A percentile compares a stretch with the other conserved stretches of the same genome.
phyloP scores from a whole-genome alignment of 2,113 vertebrate species.

The Dasyurus viverrinus region DNA sequence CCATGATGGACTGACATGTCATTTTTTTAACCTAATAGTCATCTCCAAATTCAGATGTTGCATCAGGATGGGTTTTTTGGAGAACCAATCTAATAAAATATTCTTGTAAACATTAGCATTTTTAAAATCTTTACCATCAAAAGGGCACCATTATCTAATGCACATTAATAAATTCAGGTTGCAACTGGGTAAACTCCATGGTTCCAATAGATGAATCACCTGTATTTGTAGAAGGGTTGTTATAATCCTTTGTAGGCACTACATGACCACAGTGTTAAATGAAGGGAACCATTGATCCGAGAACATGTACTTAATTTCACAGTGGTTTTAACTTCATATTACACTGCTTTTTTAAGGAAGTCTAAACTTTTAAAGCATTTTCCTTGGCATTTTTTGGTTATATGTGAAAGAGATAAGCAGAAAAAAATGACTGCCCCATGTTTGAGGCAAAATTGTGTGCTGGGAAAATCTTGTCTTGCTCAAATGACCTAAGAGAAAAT shows the following conservation, averaged over 20 bases:
- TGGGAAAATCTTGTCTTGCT: no score
- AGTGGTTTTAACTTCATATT: no score
- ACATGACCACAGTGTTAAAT: background rate
- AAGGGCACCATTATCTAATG: background rate
- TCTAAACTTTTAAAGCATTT: no score
- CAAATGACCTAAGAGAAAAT: no score
- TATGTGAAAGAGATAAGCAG: no score
- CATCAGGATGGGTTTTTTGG: background rate
- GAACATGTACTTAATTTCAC: no score
- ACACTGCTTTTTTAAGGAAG: no score
- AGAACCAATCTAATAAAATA: background rate
- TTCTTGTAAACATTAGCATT: background rate
- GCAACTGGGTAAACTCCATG: background rate
- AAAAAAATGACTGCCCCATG: no score
- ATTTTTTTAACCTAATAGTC: background rate
- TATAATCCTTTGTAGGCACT: background rate
- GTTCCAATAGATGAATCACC: background rate
- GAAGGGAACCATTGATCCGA: no score
- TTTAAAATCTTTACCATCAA: background rate
- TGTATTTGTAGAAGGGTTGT: background rate
- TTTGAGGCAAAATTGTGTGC: no score
- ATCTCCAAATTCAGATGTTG: background rate
- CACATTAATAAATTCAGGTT: background rate
- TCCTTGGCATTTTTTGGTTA: no score
- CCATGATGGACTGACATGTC: background rate